These are phyloP conservation scores for Atlantisia rogersi DNA, from an alignment of 2,113 vertebrate genomes.

Conservation along the genomic window DNA sequence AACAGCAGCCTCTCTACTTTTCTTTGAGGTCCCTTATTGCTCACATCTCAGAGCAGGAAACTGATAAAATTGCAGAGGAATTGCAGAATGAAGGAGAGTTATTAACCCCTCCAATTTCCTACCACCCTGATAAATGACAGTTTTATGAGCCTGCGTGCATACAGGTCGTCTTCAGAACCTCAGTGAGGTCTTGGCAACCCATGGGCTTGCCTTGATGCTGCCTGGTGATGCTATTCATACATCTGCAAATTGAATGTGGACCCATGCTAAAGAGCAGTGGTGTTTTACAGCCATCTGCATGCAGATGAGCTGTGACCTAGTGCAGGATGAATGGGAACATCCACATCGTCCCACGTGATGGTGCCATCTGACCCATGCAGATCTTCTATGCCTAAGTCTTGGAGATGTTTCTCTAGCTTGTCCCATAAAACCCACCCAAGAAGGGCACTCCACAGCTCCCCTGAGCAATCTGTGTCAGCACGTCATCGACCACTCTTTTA, in stretches of 20 bases:
- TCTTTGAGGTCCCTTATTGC: not conserved
- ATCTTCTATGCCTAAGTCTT: rapidly evolving
- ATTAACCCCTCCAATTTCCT: constrained; percentile 15
- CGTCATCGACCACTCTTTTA: not conserved
- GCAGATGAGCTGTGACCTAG: not conserved
- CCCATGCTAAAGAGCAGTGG: not conserved
- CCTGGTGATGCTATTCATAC: rapidly evolving
- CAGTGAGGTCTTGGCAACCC: not conserved
- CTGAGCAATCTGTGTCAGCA: not conserved
- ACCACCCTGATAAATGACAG: not conserved
- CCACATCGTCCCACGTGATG: rapidly evolving
- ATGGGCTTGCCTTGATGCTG: not conserved
- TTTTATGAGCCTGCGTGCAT: not conserved
- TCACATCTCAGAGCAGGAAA: not conserved
- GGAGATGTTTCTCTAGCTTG: not conserved
- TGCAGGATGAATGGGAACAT: rapidly evolving
- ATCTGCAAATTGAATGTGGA: rapidly evolving
- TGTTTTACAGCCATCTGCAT: rapidly evolving
- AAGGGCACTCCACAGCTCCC: too few relatives aligned
- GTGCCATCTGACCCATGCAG: not conserved
- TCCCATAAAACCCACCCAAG: not conserved
- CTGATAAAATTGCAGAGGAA: not conserved
- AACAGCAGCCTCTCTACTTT: not conserved
- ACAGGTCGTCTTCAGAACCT: not conserved
- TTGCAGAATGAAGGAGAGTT: not conserved